A percentile compares a stretch with the other conserved stretches of the same genome.
Evolutionary conservation across 2,113 vertebrate genomes (phyloP).

Genomic region (Brienomyrus longianalis): DNA sequence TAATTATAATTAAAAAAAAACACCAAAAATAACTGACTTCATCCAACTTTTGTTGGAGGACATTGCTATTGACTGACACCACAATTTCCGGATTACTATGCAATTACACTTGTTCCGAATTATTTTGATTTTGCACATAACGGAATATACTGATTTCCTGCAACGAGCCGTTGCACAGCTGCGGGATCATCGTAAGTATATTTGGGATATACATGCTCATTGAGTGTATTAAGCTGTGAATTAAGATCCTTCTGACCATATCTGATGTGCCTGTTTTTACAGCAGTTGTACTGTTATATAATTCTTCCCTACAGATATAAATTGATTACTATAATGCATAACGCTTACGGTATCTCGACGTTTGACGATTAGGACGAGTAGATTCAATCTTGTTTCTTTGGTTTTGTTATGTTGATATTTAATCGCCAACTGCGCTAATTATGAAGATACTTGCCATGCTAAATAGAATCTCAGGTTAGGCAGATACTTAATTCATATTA

Average conservation of each 20-base stretch:
- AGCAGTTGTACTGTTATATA: neutral
- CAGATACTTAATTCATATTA: neutral
- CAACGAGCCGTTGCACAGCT: conserved; percentile 86
- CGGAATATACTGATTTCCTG: conserved; percentile 96
- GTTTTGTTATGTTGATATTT: neutral
- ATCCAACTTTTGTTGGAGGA: neutral
- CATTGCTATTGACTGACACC: neutral
- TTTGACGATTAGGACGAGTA: neutral
- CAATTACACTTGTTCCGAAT: conserved; percentile 97
- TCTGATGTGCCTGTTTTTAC: neutral
- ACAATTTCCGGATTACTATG: conserved; percentile 91
- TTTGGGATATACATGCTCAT: neutral
- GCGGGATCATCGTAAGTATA: conserved; percentile 89
- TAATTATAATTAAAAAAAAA: neutral
- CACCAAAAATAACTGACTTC: neutral
- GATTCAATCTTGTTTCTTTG: neutral
- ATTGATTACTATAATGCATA: neutral
- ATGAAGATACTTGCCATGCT: neutral
- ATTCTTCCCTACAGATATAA: neutral
- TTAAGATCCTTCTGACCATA: neutral
- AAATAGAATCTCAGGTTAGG: neutral
- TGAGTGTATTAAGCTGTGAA: conserved; percentile 62
- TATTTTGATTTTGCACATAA: conserved; percentile 95
- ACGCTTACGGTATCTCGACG: neutral
- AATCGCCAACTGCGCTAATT: neutral